Evolutionary conservation across 2,888 invertebrate genomes (phyloP).

Genomic region (Ganaspis brasiliensis): DNA sequence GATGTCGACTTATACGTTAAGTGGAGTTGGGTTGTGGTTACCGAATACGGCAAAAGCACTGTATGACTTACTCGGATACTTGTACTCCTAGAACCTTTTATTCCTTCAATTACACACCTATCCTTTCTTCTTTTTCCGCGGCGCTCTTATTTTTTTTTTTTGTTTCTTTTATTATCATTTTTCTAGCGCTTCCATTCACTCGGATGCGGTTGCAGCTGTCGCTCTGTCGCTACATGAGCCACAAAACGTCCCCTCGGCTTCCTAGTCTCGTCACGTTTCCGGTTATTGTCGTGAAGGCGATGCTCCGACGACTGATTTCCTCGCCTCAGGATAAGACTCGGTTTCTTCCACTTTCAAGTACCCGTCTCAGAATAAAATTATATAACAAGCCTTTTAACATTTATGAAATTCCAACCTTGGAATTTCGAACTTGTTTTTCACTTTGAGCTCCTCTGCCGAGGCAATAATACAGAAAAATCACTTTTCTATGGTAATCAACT

Average conservation of each 20-base stretch:
- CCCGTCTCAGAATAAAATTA: slow-evolving; percentile 16
- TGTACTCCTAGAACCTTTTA: slow-evolving; percentile 24
- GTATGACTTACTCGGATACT: slow-evolving; percentile 17
- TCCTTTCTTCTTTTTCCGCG: background rate
- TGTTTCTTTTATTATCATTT: slow-evolving; percentile 1
- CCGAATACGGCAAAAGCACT: background rate
- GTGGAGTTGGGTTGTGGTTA: slow-evolving; percentile 19
- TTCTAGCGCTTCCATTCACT: slow-evolving; percentile 24
- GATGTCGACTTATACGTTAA: slow-evolving; percentile 19
- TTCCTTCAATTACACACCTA: slow-evolving; percentile 37
- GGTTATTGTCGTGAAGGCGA: slow-evolving; percentile 32
- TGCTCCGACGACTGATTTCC: slow-evolving; percentile 23
- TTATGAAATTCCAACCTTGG: slow-evolving; percentile 28
- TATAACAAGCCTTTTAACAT: slow-evolving; percentile 21
- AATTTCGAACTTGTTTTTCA: slow-evolving; percentile 16
- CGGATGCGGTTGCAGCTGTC: background rate
- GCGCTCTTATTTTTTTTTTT: slow-evolving; percentile 4
- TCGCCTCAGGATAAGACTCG: slow-evolving; percentile 40
- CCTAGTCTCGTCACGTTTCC: slow-evolving; percentile 41
- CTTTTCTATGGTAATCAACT: background rate
- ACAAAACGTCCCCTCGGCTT: slow-evolving; percentile 26
- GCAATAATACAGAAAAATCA: background rate
- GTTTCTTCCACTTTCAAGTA: slow-evolving; percentile 30
- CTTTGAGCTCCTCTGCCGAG: background rate
- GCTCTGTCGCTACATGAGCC: slow-evolving; percentile 2